Evolutionary conservation across 2,113 vertebrate genomes (phyloP).

Genomic region (Leiothrix lutea): DNA sequence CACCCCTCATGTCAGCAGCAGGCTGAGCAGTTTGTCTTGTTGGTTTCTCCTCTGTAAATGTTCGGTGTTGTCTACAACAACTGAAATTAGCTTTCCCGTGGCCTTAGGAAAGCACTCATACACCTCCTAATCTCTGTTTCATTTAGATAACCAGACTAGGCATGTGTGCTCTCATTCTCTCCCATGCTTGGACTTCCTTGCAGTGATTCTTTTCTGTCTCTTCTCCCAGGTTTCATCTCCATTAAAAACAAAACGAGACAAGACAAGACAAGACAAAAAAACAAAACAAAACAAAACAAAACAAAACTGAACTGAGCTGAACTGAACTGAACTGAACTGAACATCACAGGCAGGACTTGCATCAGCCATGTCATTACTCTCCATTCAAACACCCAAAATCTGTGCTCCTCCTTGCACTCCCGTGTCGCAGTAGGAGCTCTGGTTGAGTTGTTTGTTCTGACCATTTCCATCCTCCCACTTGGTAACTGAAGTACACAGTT

Average conservation of each 20-base stretch:
- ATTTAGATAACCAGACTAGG: slow-evolving; percentile 44
- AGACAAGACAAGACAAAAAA: background rate
- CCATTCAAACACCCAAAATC: background rate
- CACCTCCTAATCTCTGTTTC: slow-evolving; percentile 31
- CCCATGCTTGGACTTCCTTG: background rate
- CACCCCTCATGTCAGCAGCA: background rate
- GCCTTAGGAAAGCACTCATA: slow-evolving; percentile 31
- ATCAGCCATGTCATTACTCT: background rate
- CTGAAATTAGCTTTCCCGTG: slow-evolving; percentile 43
- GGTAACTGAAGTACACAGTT: background rate
- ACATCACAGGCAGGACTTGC: background rate
- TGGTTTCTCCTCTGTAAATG: slow-evolving; percentile 34
- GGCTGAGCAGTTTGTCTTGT: slow-evolving; percentile 6
- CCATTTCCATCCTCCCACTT: background rate
- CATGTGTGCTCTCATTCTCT: background rate
- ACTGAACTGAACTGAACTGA: background rate
- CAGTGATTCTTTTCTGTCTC: background rate
- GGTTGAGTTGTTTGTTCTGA: background rate
- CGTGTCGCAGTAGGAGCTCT: fast-evolving
- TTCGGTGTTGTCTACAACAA: slow-evolving; percentile 1
- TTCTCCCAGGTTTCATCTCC: background rate
- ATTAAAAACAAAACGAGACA: background rate
- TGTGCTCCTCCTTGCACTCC: background rate
- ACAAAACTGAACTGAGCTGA: background rate
- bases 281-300: background rate